Evolutionary conservation across 2,797 vertebrate species (phyloP).

Genomic region (Gallinago nigripennis): DNA sequence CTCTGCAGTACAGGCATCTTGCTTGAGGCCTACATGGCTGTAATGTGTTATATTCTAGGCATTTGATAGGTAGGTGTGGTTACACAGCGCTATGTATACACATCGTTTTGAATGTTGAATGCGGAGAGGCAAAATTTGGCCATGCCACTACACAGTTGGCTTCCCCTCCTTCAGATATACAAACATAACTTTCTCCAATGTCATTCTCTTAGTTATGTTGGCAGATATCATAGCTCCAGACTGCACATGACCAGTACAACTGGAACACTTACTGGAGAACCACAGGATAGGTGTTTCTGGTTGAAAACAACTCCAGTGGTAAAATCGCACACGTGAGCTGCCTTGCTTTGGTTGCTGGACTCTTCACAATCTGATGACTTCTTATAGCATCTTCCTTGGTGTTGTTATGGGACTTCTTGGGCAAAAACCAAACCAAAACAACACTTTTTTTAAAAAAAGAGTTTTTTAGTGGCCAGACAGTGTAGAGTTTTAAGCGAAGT

Average conservation of each 20-base stretch:
- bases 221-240: neutral
- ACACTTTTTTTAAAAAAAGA: neutral
- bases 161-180: neutral
- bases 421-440: neutral
- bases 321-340: neutral
- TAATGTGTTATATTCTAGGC: neutral
- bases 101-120: neutral
- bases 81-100: neutral
- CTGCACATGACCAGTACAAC: fast-evolving
- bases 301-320: neutral
- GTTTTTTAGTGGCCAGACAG: neutral
- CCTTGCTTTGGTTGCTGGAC: neutral
- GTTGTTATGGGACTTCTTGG: neutral
- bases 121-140: neutral
- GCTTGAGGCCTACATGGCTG: neutral
- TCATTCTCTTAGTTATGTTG: neutral
- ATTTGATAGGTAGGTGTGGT: neutral
- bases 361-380: neutral
- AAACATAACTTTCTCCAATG: neutral
- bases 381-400: neutral
- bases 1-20: neutral
- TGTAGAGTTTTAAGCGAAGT: neutral
- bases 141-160: neutral
- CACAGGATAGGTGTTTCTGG: neutral
- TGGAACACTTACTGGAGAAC: neutral